Evolutionary conservation across 2,113 vertebrate species (phyloP).

Genomic region (Mormyrus iriodes): DNA sequence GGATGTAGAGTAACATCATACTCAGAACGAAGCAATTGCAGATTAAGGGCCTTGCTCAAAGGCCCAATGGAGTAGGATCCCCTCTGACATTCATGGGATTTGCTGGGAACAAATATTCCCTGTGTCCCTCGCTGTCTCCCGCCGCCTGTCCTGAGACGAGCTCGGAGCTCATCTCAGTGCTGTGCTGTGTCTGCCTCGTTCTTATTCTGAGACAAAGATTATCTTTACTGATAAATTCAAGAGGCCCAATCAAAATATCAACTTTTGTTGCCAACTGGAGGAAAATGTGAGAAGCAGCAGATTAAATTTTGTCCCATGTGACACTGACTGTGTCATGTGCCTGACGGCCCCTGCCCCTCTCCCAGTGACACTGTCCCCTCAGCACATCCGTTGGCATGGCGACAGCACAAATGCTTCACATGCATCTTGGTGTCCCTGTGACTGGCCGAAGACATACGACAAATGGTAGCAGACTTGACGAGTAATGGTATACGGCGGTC

Average conservation of each 20-base stretch:
- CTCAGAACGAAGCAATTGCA: too few species aligned
- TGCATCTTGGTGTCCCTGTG: neutral
- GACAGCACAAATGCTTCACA: neutral
- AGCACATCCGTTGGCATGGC: neutral
- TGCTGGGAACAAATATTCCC: neutral
- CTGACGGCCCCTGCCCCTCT: neutral
- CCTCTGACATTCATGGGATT: too few species aligned
- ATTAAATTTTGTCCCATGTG: neutral
- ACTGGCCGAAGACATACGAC: neutral
- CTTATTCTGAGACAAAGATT: too few species aligned
- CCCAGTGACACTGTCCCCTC: neutral
- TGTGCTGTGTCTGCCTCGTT: neutral
- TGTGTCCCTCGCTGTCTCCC: neutral
- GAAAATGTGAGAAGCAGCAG: neutral
- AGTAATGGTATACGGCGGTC: neutral
- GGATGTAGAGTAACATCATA: too few species aligned
- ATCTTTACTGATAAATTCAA: neutral
- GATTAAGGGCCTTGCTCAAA: too few species aligned
- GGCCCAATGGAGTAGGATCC: too few species aligned
- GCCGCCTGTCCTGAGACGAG: neutral
- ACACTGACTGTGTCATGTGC: neutral
- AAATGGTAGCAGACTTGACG: too few species aligned
- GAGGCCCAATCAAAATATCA: neutral
- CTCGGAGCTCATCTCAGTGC: neutral
- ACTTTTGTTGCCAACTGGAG: neutral